A percentile compares a stretch with the other conserved stretches of the same genome.
phyloP scores from a whole-genome alignment of 2,888 invertebrate species.

The Odontocolon sp. region DNA sequence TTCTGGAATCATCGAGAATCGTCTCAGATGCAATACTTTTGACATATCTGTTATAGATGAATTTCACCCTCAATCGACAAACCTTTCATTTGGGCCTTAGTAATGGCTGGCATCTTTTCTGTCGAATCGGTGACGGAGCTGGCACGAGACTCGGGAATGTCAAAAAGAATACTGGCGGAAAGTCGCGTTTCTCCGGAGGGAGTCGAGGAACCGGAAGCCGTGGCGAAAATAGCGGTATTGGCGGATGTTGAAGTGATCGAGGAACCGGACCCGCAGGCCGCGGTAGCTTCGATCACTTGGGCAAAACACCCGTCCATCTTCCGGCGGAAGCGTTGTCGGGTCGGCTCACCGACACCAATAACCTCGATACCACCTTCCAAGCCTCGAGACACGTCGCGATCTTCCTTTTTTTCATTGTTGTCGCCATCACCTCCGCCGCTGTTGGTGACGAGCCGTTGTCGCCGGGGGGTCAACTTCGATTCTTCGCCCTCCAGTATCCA shows the following conservation, averaged over 20 bases:
- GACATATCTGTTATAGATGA: too few species aligned
- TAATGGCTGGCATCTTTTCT: slow-evolving; percentile 80
- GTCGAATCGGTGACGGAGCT: slow-evolving; percentile 66
- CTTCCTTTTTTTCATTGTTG: slow-evolving; percentile 27
- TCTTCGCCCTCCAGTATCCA: slow-evolving; percentile 35
- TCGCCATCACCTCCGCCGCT: slow-evolving; percentile 3
- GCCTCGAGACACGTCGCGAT: slow-evolving; percentile 8
- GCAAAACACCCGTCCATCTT: slow-evolving; percentile 56
- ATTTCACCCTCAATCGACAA: slow-evolving; percentile 46
- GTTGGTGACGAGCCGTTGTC: slow-evolving; percentile 49
- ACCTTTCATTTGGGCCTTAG: slow-evolving; percentile 93
- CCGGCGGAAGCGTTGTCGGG: slow-evolving; percentile 44
- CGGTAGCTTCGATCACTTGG: slow-evolving; percentile 55
- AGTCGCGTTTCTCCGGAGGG: slow-evolving; percentile 59
- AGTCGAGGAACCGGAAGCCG: slow-evolving; percentile 61
- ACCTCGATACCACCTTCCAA: slow-evolving; percentile 5
- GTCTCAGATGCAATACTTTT: too few species aligned
- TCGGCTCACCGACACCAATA: slow-evolving; percentile 16
- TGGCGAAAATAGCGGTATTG: slow-evolving; percentile 40
- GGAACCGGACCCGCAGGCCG: slow-evolving; percentile 60
- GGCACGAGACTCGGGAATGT: slow-evolving; percentile 71
- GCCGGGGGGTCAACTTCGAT: slow-evolving; percentile 50
- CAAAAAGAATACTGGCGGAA: slow-evolving; percentile 69
- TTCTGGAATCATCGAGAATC: slow-evolving; percentile 82
- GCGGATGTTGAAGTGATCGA: slow-evolving; percentile 43